Percentiles rank a stretch among this genome's conserved stretches.
Evolutionary conservation across 1,140 invertebrate species (phyloP).

Genomic region (Sogatella furcifera): DNA sequence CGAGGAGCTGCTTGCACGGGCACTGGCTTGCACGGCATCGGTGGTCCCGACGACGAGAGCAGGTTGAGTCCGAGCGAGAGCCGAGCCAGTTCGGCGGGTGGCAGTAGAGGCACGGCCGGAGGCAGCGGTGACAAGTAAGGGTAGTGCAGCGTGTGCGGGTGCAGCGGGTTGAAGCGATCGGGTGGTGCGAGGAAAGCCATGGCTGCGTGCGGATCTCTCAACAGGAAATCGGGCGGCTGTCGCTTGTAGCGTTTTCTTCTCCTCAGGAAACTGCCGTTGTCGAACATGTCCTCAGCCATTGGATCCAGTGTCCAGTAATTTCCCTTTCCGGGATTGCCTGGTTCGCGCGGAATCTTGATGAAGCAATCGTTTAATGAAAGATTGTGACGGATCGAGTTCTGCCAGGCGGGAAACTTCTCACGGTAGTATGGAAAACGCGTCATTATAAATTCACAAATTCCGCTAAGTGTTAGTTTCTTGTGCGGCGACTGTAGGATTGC

Average conservation of each 20-base stretch:
- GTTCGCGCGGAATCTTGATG: constrained; percentile 95
- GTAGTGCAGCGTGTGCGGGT: constrained; percentile 31
- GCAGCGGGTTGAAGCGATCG: constrained; percentile 24
- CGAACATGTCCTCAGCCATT: constrained; percentile 96
- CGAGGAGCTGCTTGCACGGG: constrained; percentile 31
- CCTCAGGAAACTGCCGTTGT: constrained; percentile 94
- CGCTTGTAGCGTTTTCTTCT: constrained; percentile 92
- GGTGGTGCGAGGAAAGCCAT: constrained; percentile 35
- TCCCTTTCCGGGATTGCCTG: constrained; percentile 96
- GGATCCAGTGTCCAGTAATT: constrained; percentile 99
- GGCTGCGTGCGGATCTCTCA: constrained; percentile 34
- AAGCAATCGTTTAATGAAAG: constrained; percentile 97
- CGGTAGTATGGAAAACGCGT: constrained; percentile 93
- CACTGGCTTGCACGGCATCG: constrained; percentile 36
- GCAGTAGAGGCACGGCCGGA: constrained; percentile 37
- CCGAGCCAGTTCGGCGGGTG: constrained; percentile 36
- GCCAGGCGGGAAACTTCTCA: constrained; percentile 92
- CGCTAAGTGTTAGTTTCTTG: constrained; percentile 91
- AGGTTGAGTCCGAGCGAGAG: constrained; percentile 35
- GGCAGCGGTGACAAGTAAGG: constrained; percentile 35
- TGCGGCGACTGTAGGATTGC: constrained; percentile 94
- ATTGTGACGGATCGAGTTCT: constrained; percentile 96
- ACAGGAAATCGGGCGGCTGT: constrained; percentile 48
- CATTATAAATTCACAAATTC: constrained; percentile 99
- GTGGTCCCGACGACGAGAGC: constrained; percentile 29